Evolutionary conservation across 2,797 vertebrate species (phyloP).

Genomic region (Heteromormyrus szaboi): DNA sequence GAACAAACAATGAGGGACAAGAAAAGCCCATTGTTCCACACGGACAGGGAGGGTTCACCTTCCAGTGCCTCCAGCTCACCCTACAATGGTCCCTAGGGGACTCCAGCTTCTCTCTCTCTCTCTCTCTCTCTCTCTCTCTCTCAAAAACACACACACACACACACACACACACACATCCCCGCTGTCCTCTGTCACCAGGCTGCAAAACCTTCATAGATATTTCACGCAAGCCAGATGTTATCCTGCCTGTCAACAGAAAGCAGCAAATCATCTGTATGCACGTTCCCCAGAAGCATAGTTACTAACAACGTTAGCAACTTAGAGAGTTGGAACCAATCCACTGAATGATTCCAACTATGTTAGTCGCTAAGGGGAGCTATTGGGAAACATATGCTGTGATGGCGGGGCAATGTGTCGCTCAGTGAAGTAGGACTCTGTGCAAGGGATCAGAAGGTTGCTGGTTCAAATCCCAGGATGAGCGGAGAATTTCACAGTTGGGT

Average conservation of each 20-base stretch:
- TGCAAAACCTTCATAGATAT: not conserved
- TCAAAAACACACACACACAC: not conserved
- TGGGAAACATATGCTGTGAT: not conserved
- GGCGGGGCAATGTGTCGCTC: not conserved
- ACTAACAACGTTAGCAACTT: not conserved
- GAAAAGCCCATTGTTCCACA: conserved; percentile 14
- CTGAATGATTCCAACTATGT: not conserved
- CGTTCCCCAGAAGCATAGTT: not conserved
- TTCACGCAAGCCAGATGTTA: not conserved
- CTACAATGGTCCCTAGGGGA: not conserved
- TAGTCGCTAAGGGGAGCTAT: not conserved
- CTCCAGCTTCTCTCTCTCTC: not conserved
- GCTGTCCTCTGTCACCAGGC: not conserved
- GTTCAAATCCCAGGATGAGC: not conserved
- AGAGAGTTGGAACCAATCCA: not conserved
- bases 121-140: not conserved
- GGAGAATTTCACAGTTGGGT: not conserved
- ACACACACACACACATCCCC: not conserved
- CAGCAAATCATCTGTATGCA: not conserved
- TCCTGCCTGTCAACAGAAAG: not conserved
- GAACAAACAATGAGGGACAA: conserved; percentile 8
- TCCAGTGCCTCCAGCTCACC: not conserved
- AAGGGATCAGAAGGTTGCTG: not conserved
- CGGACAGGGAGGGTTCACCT: not conserved
- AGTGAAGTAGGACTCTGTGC: not conserved